A percentile compares a stretch with the other conserved stretches of the same genome.
Evolutionary conservation across 2,113 vertebrate genomes (phyloP).

Genomic region (Odocoileus hemionus): DNA sequence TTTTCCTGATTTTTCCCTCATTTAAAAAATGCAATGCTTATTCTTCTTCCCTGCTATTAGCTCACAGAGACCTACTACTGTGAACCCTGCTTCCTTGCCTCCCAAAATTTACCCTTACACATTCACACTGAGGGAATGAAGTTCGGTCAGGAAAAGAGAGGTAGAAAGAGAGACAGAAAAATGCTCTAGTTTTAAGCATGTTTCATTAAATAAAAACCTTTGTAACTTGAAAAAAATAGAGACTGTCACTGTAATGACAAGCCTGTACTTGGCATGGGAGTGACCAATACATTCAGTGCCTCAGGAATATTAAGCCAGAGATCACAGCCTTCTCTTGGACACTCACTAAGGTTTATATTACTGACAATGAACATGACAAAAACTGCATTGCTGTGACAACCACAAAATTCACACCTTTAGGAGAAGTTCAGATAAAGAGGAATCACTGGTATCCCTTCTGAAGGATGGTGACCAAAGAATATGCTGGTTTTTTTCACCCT

Average conservation of each 20-base stretch:
- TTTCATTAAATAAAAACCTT: constrained; percentile 32
- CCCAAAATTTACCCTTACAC: not conserved
- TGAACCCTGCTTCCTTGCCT: not conserved
- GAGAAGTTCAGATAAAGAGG: constrained; percentile 48
- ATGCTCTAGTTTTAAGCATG: constrained; percentile 50
- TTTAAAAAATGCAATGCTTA: constrained; percentile 58
- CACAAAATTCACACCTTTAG: constrained; percentile 55
- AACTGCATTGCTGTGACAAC: constrained; percentile 44
- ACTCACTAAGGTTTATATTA: constrained; percentile 56
- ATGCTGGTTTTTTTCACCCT: not conserved
- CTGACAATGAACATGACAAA: constrained; percentile 72
- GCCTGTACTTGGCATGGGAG: constrained; percentile 46
- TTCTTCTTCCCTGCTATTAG: constrained; percentile 36
- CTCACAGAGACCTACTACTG: constrained; percentile 4
- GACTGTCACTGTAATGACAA: constrained; percentile 54
- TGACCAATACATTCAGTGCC: constrained; percentile 68
- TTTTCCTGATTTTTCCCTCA: constrained; percentile 55
- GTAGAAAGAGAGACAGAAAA: not conserved
- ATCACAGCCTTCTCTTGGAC: constrained; percentile 65
- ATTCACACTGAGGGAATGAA: not conserved
- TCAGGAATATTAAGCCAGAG: constrained; percentile 54
- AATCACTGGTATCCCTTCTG: not conserved
- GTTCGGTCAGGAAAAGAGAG: not conserved
- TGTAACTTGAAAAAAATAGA: constrained; percentile 8
- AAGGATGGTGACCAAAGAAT: not conserved